These are phyloP conservation scores for Petrocephalus microphthalmus DNA, from an alignment of 2,113 vertebrate species.

Conservation along the genomic window DNA sequence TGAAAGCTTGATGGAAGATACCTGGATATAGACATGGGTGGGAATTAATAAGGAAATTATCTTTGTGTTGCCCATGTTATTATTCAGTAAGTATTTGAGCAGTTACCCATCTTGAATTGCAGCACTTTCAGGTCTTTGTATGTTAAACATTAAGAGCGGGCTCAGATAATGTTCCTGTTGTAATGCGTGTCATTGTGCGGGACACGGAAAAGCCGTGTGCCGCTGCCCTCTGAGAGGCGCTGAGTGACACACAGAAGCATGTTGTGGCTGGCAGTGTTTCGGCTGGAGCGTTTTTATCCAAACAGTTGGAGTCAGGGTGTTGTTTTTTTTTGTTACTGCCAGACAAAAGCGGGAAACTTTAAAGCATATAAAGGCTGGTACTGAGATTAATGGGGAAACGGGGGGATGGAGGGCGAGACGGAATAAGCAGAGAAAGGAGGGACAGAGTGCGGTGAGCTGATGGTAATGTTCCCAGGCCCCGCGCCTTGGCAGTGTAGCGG, in stretches of 20 bases:
- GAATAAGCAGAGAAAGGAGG: slow-evolving; percentile 30
- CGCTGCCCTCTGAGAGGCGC: not conserved
- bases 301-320: slow-evolving; percentile 29
- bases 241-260: not conserved
- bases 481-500: slow-evolving; percentile 11
- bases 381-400: slow-evolving; percentile 40
- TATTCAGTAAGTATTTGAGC: not conserved
- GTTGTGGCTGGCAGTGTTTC: slow-evolving; percentile 23
- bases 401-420: slow-evolving; percentile 33
- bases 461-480: slow-evolving; percentile 22
- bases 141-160: not conserved
- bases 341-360: slow-evolving; percentile 34
- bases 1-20: not conserved
- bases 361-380: slow-evolving; percentile 35
- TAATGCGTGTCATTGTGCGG: not conserved
- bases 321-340: not conserved
- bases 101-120: not conserved
- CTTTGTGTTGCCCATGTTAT: not conserved
- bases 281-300: slow-evolving; percentile 37
- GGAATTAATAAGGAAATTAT: not conserved
- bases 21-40: not conserved
- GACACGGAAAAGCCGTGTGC: not conserved
- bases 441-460: slow-evolving; percentile 27
- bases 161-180: not conserved
- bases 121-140: not conserved